These are phyloP conservation scores for Scomber japonicus DNA, from an alignment of 2,113 vertebrate genomes.

Conservation along the genomic window DNA sequence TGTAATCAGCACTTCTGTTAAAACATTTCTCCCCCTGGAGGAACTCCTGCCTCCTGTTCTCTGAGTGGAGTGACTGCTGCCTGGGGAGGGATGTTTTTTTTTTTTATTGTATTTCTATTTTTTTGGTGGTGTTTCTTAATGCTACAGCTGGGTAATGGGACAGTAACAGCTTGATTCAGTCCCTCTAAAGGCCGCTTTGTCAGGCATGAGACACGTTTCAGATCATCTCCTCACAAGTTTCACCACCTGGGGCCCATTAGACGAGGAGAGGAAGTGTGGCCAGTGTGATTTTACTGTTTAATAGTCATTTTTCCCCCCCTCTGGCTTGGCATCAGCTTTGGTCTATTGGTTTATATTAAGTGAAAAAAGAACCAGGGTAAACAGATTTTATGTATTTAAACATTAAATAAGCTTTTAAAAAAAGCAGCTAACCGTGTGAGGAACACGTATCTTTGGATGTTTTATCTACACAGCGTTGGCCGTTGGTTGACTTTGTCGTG, in stretches of 20 bases:
- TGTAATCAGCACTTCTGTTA: slow-evolving; percentile 38
- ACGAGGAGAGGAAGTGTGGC: slow-evolving; percentile 28
- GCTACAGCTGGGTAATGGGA: slow-evolving; percentile 66
- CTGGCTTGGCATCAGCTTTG: slow-evolving; percentile 16
- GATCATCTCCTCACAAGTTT: slow-evolving; percentile 52
- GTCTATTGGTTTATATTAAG: slow-evolving; percentile 11
- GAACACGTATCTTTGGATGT: neutral
- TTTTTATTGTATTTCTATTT: neutral
- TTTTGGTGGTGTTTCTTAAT: slow-evolving; percentile 53
- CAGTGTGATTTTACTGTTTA: slow-evolving; percentile 25
- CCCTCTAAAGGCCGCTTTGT: slow-evolving; percentile 56
- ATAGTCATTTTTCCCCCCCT: slow-evolving; percentile 21
- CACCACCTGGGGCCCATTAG: slow-evolving; percentile 56
- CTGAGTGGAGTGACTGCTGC: neutral
- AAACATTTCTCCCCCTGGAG: slow-evolving; percentile 19
- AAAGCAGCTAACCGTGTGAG: neutral
- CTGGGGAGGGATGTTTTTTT: neutral
- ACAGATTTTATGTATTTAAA: too few relatives aligned
- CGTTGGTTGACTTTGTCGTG: slow-evolving; percentile 1
- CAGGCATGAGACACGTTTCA: slow-evolving; percentile 51
- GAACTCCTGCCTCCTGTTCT: slow-evolving; percentile 44
- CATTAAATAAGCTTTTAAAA: neutral
- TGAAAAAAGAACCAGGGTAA: too few relatives aligned
- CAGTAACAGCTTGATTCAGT: slow-evolving; percentile 64
- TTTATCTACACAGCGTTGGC: neutral